These are phyloP conservation scores for Catocala nupta DNA, from an alignment of 2,888 invertebrate species.

Conservation along the genomic window DNA sequence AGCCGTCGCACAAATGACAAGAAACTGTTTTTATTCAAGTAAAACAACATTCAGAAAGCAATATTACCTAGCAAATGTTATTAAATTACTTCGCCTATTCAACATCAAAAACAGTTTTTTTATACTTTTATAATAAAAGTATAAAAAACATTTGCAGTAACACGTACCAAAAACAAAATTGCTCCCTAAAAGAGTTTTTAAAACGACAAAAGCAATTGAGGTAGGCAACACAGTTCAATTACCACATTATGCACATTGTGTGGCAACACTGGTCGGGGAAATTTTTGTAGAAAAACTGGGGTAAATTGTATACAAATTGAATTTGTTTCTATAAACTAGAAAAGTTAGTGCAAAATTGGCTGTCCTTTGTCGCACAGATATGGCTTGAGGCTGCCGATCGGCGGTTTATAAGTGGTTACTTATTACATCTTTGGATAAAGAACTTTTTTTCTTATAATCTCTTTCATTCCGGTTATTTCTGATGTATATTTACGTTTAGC, in stretches of 20 bases:
- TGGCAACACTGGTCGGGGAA: conserved; percentile 8
- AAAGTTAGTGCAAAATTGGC: conserved; percentile 46
- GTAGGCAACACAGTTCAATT: conserved; percentile 15
- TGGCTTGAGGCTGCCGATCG: conserved; percentile 9
- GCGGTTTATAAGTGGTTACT: conserved; percentile 1
- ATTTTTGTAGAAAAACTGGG: conserved; percentile 12
- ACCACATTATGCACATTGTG: conserved; percentile 15
- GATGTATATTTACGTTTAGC: neutral
- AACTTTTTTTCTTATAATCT: neutral
- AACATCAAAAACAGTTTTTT: neutral
- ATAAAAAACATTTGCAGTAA: neutral
- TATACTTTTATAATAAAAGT: neutral
- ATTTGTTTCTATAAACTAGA: conserved; percentile 52
- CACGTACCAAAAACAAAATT: neutral
- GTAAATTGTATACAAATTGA: conserved; percentile 51
- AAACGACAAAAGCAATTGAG: conserved; percentile 10
- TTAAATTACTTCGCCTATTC: neutral
- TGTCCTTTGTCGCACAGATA: conserved; percentile 20
- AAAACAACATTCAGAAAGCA: too few relatives aligned
- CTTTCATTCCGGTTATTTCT: neutral
- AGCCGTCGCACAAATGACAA: too few relatives aligned
- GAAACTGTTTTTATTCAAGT: too few relatives aligned
- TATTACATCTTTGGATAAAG: neutral
- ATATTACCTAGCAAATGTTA: neutral
- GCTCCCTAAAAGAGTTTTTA: conserved; percentile 7